Base-by-base conservation (phyloP, 2,888 invertebrate genomes). In the Tinea trinotella region DNA sequence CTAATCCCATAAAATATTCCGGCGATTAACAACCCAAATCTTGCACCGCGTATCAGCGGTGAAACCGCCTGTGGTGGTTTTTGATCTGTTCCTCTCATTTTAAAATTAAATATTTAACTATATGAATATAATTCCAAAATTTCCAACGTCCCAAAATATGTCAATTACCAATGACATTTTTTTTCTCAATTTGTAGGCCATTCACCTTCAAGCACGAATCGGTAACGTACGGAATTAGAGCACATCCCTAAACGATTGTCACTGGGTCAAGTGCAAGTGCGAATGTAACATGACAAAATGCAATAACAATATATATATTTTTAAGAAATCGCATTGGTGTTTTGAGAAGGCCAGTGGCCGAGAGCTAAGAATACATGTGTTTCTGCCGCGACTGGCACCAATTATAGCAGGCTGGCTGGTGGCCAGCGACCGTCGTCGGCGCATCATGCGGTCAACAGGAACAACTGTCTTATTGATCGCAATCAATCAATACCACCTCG, bases 331-430 rank as follows among this genome's bases (percentile, higher is more conserved):
- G 64, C 65, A 65, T 68, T 64, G 59, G 35, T 17, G 50, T 34
- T 54, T 40, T 62, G 63, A 71, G 76, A 79, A 83, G 80, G 80
- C 79, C 79, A 78, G 75, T 86, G 79, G 76, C 85, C 82, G 83
- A 84, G 76, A 74, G 84, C 90, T 91, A 91, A 90, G 89, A 91
- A 91, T 91, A 91, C 88, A 88, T 81, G 70, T 77, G 80, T 84
- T 82, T 87, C 86, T 87, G 71, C 67, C 74, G 69, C 88, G 83
- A 84, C 86, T 88, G 93, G 92, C 91, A 90, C 93, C 93, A 92
- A 93, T 92, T 93, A 93, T 93, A 93, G 93, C 89, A 90, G 88
- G 90, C 92, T 93, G 93, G 93, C 91, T 73, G 59, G 63, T 58
- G 84, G 93, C 93, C 93, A 93, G 89, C 66, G 63, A 75, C 77